Base-by-base conservation (phyloP, 2,888 invertebrate species). In the Fragum fragum region DNA sequence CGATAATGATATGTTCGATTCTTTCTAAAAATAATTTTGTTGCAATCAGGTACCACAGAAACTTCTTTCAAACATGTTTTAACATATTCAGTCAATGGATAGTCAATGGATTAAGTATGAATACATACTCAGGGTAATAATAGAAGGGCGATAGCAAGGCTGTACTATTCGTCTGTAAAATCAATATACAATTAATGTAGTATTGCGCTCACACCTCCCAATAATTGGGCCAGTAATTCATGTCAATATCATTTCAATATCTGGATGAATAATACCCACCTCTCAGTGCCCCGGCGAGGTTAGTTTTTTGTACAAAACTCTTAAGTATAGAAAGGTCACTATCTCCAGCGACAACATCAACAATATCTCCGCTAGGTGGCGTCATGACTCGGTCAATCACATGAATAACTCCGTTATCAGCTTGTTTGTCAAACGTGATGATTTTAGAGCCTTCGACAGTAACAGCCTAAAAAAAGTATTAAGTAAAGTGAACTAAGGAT, bases 371-470 rank as follows among this genome's bases (percentile, higher is more conserved):
- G 14, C 61, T 32, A 71, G 90, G 90, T 47, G 89, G 88, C 73
- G 85, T 84, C 87, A 90, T 88, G 5, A 89, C 89, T 42, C 71
- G 82, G 63, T 87, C 79, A 26, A 90, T 79, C 6, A 86, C 85
- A 61, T 89, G 89, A 23, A 90, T 79, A n/a, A 87, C 75, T 21
- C 90, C 89, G 59, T 89, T 90, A 21, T 63, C 72, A 6, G 87
- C 87, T 2, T 32, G 18, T n/a, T 83, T 81, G 73, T 90, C 88
- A 21, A 83, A 80, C 11, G 76, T 55, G 9, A 73, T 79, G 29
- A 88, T 79, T 53, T 79, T 81, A n/a, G 83, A 81, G 18, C 88
- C 88, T 70, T 86, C 79, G 23, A 86, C 76, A 7, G 87, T 86
- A 2, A 85, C 80, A 42, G 68, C 85, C 83, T 83, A 71, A 36